Conservation (phyloP, 1,140 invertebrate genomes). For the Tribolium castaneum region DNA sequence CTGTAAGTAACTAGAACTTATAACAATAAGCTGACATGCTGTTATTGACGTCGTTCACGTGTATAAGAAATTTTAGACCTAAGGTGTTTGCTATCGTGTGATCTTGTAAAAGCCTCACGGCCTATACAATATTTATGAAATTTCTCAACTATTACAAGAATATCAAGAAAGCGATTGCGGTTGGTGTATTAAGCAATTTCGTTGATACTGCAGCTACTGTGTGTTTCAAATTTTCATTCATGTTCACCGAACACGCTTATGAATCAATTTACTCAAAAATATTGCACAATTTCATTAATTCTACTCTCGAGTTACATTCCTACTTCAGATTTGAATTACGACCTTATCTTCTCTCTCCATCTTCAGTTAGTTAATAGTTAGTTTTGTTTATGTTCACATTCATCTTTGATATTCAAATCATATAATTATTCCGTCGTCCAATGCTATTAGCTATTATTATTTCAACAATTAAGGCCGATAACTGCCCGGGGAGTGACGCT, state of each 20-base stretch:
- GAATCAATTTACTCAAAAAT: neutral
- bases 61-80: constrained; percentile 18
- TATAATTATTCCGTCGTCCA: constrained; percentile 28
- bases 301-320: neutral
- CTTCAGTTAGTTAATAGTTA: constrained; percentile 25
- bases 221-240: neutral
- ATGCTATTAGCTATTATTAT: constrained; percentile 22
- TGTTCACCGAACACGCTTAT: neutral
- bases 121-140: neutral
- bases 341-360: constrained; percentile 2
- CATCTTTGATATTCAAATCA: constrained; percentile 27
- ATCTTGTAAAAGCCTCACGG: constrained; percentile 1
- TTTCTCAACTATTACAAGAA: neutral
- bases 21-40: constrained; percentile 7
- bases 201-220: neutral
- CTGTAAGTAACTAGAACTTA: constrained; percentile 3
- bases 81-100: constrained; percentile 7
- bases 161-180: neutral
- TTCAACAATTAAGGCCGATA: constrained; percentile 28
- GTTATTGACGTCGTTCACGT: constrained; percentile 20
- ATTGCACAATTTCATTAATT: neutral
- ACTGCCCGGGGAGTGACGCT: constrained; percentile 10
- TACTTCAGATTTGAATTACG: neutral
- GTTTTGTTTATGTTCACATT: constrained; percentile 24
- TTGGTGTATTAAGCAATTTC: neutral